Percentiles rank a stretch among this genome's conserved stretches.
phyloP scores from a whole-genome alignment of 1,140 invertebrate species.

The Saxidomus purpurata region DNA sequence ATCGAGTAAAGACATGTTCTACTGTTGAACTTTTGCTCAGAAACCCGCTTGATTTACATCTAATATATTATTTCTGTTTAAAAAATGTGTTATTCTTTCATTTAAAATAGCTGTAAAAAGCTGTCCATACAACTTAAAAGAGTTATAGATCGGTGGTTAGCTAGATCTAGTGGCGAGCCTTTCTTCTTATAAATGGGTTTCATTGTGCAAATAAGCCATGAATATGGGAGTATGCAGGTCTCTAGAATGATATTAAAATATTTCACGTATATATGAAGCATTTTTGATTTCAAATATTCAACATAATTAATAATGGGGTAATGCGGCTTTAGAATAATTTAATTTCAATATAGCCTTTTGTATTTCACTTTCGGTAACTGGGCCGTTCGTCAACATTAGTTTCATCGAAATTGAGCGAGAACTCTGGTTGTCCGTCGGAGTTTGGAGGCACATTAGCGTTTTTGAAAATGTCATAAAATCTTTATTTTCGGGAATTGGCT shows the following conservation, averaged over 20 bases:
- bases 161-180: not conserved
- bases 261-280: not conserved
- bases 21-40: slow-evolving; percentile 3
- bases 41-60: slow-evolving; percentile 21
- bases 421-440: not conserved
- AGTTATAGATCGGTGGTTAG: not conserved
- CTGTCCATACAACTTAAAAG: slow-evolving; percentile 4
- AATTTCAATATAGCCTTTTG: not conserved
- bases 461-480: not conserved
- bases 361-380: not conserved
- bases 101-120: slow-evolving; percentile 12
- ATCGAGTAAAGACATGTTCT: not conserved
- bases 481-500: not conserved
- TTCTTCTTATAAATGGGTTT: not conserved
- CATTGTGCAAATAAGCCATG: not conserved
- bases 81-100: not conserved
- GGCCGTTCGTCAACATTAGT: not conserved
- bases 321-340: not conserved
- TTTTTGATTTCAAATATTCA: not conserved
- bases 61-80: not conserved
- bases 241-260: slow-evolving; percentile 1
- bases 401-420: not conserved
- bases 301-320: not conserved
- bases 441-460: not conserved
- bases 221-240: not conserved